A percentile compares a stretch with the other conserved stretches of the same genome.
These are phyloP conservation scores for Heterohyrax brucei DNA, from an alignment of 2,797 vertebrate species.

Conservation along the genomic window DNA sequence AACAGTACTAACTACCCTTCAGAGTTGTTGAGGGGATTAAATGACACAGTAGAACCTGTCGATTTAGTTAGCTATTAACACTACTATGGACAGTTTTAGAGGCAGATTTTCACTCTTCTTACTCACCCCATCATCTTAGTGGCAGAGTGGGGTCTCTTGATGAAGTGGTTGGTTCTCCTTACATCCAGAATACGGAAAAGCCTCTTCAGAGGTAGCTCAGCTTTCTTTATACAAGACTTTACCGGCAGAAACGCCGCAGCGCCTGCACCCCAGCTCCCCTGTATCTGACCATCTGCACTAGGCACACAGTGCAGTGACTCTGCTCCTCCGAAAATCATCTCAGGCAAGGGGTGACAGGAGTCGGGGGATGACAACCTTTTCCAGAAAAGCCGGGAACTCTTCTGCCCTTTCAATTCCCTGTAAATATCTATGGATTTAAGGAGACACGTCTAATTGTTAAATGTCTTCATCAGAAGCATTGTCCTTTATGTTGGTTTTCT, in stretches of 20 bases:
- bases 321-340: background rate
- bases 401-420: background rate
- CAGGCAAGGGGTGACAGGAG: background rate
- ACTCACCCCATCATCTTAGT: background rate
- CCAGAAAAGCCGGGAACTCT: background rate
- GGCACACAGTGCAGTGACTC: background rate
- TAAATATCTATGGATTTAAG: background rate
- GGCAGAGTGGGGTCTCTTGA: background rate
- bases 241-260: background rate
- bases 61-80: background rate
- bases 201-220: background rate
- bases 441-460: background rate
- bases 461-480: background rate
- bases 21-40: background rate
- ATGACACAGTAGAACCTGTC: conserved; percentile 7
- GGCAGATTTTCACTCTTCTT: background rate
- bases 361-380: background rate
- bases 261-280: background rate
- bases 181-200: conserved; percentile 16
- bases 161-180: background rate
- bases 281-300: background rate
- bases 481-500: conserved; percentile 26
- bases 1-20: background rate
- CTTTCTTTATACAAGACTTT: background rate
- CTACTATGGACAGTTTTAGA: background rate